Base-by-base conservation (phyloP, 2,888 invertebrate genomes). In the Drosophila mimica region DNA sequence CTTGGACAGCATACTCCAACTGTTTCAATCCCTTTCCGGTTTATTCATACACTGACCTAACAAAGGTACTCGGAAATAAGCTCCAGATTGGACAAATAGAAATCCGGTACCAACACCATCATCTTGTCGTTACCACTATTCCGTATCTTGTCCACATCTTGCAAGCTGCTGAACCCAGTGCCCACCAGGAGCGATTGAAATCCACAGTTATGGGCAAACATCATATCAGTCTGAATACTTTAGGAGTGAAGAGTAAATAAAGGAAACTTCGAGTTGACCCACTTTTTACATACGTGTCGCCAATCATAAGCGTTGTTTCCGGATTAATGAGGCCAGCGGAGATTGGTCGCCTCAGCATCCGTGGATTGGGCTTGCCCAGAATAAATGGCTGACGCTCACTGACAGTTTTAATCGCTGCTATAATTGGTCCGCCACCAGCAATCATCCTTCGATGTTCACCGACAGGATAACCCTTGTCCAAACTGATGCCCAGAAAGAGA, bases 361-460 rank as follows among this genome's bases (percentile, higher is more conserved):
- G 74, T 1, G 89, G 87, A 81, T 88, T 88, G 2, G 87, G 87
- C 34, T 88, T 88, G 13, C 89, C 89, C 46, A 87, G 4, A 20
- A 89, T 79, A 1, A 84, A 46, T 0, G 87, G 87, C n/a, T 33
- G 70, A 3, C 87, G 76, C 11, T 53, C 64, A 8, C 69, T 61
- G 0, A 76, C 57, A 0, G 76, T 52, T 28, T 73, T 78, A 5
- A 87, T 20, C 1, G 89, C 73, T 0, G 87, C 73, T 46, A 88
- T 54, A 64, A 76, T 73, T n/a, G 87, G 73, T 8, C 71, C 87
- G 0, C 89, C 79, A 0, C 78, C 82, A 2, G 83, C 56, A 28
- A 87, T 28, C 0, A 87, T 11, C 2, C 15, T 46, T 8, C 81
- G 74, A 2, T 65, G 31, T 1, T 73, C 33, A 8, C 46, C 69